Evolutionary conservation across 2,797 vertebrate species (phyloP), one percentile per base, ranked within the genome.

Genomic region (Tenualosa ilisha): DNA sequence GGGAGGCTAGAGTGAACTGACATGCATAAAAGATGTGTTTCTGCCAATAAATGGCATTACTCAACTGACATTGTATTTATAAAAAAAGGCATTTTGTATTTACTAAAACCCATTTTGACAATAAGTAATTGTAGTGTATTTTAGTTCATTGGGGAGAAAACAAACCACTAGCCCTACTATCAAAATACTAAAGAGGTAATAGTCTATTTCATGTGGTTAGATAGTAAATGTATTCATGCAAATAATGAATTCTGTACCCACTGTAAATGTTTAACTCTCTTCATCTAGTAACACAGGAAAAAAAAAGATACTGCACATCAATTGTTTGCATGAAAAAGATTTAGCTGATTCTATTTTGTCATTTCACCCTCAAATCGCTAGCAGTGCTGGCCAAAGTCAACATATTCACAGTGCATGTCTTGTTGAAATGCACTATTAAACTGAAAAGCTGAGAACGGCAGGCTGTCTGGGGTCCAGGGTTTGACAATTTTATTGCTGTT

Each of bases 401-500:
- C 1, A 22, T 37, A 17, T 7, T 17, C 26, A 40, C 43, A 6
- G 82, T 85, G 87, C 86, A 82, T 86, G 72, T 51, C 83, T 31
- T 84, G 87, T 88, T 86, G 86, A 92, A 91, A 90, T 88, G 84
- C 26, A 87, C 87, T 88, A 91, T 91, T 89, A 92, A 92, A 46
- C 54, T 56, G 15, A 56, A 20, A 20, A 22, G 15, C 72, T 37
- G 2, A 17, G 9, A 17, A 43, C 6, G 37, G 50, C 50, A 51
- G 50, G 9, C 5, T 51, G 50, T 9, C 40, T 56, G 82, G 89
- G 79, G 86, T 89, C 91, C 84, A 8, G 86, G 91, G 91, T 93
- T 93, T 92, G 92, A 94, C 93, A 92, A 92, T 93, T 92, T 92
- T 93, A 93, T 94, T 91, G 89, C 87, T 86, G 88, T 89, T 93